Percentiles rank a stretch among this genome's conserved stretches.
These are phyloP conservation scores for Dasyprocta punctata DNA, from an alignment of 2,113 vertebrate genomes.

Conservation along the genomic window DNA sequence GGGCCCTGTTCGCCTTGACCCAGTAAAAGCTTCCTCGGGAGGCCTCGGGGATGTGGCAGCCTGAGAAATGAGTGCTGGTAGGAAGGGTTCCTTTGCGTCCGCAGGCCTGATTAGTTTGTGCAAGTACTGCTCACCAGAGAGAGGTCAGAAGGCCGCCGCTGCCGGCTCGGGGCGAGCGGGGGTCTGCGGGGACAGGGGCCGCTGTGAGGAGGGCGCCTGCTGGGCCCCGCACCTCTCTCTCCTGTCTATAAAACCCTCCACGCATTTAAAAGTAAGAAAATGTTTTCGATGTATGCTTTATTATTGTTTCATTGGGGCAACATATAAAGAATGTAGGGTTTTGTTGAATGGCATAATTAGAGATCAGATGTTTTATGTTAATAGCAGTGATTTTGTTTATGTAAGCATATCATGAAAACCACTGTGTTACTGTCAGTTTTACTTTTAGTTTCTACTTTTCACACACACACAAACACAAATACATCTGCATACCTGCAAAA, in stretches of 20 bases:
- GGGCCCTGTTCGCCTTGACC: not conserved
- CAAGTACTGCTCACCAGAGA: constrained; percentile 11
- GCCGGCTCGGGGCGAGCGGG: not conserved
- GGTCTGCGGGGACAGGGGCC: not conserved
- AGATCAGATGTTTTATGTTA: not conserved
- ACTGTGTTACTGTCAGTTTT: not conserved
- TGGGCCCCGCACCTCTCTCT: not conserved
- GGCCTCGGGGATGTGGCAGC: no score
- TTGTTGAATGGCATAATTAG: not conserved
- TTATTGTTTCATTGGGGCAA: not conserved
- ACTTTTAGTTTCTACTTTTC: not conserved
- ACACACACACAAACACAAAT: not conserved
- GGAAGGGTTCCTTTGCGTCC: not conserved
- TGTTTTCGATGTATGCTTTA: not conserved
- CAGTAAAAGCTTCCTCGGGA: no score
- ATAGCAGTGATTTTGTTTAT: not conserved
- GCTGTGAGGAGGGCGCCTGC: not conserved
- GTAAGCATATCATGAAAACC: not conserved
- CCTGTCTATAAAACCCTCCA: not conserved
- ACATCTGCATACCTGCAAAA: not conserved
- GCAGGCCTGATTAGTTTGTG: constrained; percentile 42
- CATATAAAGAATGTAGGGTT: not conserved
- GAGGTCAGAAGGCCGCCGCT: not conserved
- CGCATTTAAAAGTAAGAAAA: not conserved
- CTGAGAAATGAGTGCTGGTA: constrained; percentile 20